Percentiles rank a stretch among this genome's conserved stretches.
Conservation (phyloP, 2,113 vertebrate genomes). For the Campylomormyrus numenius region DNA sequence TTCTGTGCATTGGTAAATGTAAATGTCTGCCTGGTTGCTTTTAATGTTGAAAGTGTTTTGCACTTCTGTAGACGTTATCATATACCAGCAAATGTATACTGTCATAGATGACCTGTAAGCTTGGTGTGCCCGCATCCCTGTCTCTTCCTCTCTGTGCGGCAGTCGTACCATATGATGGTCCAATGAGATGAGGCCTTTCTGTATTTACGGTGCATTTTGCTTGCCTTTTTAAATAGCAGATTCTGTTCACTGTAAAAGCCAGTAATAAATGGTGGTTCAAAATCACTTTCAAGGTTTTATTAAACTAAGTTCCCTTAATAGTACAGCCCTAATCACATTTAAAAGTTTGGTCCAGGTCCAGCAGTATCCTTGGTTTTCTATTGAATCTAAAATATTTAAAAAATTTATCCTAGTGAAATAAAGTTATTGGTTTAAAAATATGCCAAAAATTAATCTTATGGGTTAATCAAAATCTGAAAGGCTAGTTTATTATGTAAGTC, state of each 20-base stretch:
- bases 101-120: background rate
- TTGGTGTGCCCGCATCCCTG: background rate
- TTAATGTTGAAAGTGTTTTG: slow-evolving; percentile 5
- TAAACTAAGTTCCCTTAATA: background rate
- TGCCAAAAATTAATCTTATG: background rate
- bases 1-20: slow-evolving; percentile 13
- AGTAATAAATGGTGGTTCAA: background rate
- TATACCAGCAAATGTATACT: background rate
- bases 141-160: background rate
- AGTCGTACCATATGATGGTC: background rate
- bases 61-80: background rate
- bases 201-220: background rate
- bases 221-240: background rate
- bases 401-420: background rate
- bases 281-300: background rate
- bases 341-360: background rate
- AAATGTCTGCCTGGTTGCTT: slow-evolving; percentile 16
- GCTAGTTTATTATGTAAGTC: background rate
- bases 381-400: background rate
- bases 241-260: background rate
- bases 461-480: background rate
- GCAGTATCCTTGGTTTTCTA: background rate
- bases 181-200: background rate
- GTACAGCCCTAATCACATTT: background rate
- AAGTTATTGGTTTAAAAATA: background rate